Evolutionary conservation across 2,113 vertebrate species (phyloP).

Genomic region (Nerophis lumbriciformis): DNA sequence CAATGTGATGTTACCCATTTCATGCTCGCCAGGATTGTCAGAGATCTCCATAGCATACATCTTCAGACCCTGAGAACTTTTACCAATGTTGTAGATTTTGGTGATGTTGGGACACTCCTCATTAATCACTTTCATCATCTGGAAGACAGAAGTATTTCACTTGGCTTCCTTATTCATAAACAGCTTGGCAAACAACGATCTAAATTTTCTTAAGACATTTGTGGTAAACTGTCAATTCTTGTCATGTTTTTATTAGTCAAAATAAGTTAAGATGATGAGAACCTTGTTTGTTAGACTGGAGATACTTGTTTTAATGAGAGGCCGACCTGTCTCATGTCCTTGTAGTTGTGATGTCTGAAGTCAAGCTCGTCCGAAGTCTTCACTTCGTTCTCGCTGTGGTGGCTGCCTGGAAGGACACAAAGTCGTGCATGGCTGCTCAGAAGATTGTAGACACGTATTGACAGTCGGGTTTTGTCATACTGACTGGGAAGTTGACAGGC

Average conservation of each 20-base stretch:
- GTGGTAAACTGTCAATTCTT: background rate
- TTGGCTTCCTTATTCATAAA: too few relatives aligned
- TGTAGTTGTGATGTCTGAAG: constrained; percentile 91
- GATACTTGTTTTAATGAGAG: background rate
- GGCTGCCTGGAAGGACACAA: constrained; percentile 47
- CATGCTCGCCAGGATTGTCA: constrained; percentile 88
- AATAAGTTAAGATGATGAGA: too few relatives aligned
- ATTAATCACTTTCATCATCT: constrained; percentile 95
- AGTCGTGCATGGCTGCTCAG: background rate
- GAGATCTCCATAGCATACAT: constrained; percentile 96
- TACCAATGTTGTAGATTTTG: constrained; percentile 91
- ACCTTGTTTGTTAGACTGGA: too few relatives aligned
- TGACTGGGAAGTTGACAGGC: constrained; percentile 86
- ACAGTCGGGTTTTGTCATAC: constrained; percentile 9
- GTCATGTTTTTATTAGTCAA: background rate
- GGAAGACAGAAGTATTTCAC: background rate
- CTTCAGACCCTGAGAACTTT: constrained; percentile 85
- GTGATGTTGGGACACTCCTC: constrained; percentile 94
- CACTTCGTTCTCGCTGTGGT: constrained; percentile 66
- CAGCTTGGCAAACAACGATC: too few relatives aligned
- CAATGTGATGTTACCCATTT: constrained; percentile 72
- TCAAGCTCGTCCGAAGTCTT: constrained; percentile 81
- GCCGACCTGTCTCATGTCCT: constrained; percentile 93
- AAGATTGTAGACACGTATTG: background rate
- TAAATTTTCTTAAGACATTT: too few relatives aligned